Conservation (phyloP, 2,797 vertebrate genomes). For the Sphaeramia orbicularis region DNA sequence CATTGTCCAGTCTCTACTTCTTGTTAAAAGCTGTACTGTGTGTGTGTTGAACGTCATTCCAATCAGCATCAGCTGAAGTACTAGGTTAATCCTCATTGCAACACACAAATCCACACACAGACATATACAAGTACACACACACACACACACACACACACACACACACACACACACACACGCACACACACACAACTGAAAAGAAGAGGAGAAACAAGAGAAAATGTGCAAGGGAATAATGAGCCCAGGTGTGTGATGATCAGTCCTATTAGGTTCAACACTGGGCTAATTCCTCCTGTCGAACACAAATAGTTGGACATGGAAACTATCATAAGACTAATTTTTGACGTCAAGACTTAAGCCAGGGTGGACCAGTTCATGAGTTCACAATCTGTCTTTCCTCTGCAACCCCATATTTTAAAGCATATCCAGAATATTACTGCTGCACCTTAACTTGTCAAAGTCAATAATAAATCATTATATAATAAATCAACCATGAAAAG, state of each 20-base stretch:
- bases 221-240: slow-evolving; percentile 33
- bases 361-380: slow-evolving; percentile 18
- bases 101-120: slow-evolving; percentile 31
- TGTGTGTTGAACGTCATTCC: slow-evolving; percentile 69
- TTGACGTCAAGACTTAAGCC: slow-evolving; percentile 31
- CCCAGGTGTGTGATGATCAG: slow-evolving; percentile 32
- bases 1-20: slow-evolving; percentile 9
- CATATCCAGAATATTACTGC: background rate
- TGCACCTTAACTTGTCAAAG: no score
- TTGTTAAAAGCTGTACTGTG: slow-evolving; percentile 23
- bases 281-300: slow-evolving; percentile 50
- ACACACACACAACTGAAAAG: slow-evolving; percentile 8
- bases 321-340: slow-evolving; percentile 33
- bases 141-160: slow-evolving; percentile 30
- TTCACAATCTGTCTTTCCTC: slow-evolving; percentile 41
- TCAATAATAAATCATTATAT: no score
- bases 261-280: slow-evolving; percentile 19
- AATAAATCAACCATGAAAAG: no score
- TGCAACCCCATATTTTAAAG: slow-evolving; percentile 3
- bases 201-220: background rate
- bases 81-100: slow-evolving; percentile 78
- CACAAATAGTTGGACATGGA: slow-evolving; percentile 36
- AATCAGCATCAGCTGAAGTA: slow-evolving; percentile 78
- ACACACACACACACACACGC: slow-evolving; percentile 11
- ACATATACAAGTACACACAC: slow-evolving; percentile 11